Evolutionary conservation across 2,113 vertebrate species (phyloP), one percentile per base, ranked within the genome.

Genomic region (Camelus dromedarius): DNA sequence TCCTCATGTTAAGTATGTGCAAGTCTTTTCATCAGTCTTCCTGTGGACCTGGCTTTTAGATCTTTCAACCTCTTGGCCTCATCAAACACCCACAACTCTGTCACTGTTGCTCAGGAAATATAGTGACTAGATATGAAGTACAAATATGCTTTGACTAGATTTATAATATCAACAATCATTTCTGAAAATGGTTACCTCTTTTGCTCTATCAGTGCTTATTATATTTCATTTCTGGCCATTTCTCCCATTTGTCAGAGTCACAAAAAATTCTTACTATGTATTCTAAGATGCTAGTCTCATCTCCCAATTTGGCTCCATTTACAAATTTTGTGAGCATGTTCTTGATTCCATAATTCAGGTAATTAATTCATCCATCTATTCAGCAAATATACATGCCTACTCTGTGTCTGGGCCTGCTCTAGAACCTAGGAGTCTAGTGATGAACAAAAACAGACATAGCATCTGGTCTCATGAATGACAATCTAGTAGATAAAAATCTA

Each of bases 221-320:
- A 72, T 60, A 14, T 89, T 84, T 84, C 24, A 64, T 96, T 96
- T 95, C 24, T 73, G 19, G 60, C 32, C 24, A 48, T 56, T 95
- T 84, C 35, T 89, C 77, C 64, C 16, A 58, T 84, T 64, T 83
- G 1, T 77, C n/a, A 50, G 18, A 13, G 22, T 88, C 52, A 89
- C 62, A 13, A 28, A 64, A 91, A 92, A 83, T 85, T 80, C 22
- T 83, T 82, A 52, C 24, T 79, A 32, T 77, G 42, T 92, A 38
- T 89, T 92, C 88, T 92, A 89, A 73, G 84, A 96, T 46, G 18
- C 5, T 56, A 84, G 46, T 8, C 19, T 56, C 32, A 42, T 83
- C 22, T 93, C 56, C 19, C 58, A 89, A 70, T 72, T 92, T 92
- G 35, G 24, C 66, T 69, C 77, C 35, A 56, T 72, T 72, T 89